Evolutionary conservation across 2,113 vertebrate species (phyloP), one percentile per base, ranked within the genome.

Genomic region (Noturus placidus): DNA sequence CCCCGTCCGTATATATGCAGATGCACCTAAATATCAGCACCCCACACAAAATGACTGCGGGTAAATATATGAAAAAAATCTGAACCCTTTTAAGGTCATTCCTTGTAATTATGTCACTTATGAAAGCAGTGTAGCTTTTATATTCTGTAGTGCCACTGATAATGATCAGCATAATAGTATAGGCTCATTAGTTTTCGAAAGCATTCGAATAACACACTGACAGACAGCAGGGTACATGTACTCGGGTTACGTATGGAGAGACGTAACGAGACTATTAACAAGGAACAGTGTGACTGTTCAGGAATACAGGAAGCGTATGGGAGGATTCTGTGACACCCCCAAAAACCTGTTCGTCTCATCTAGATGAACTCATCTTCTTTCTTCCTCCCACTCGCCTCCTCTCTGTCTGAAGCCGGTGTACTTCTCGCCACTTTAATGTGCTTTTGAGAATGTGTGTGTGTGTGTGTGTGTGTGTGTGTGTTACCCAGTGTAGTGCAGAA

Each of bases 401-500:
- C 30, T 63, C 10, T 42, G 35, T 67, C 56, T 59, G 33, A 54
- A 17, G 30, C 38, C 22, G 3, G 22, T 15, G 56, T 63, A 4
- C 61, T 35, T 30, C 57, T 63, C 42, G 86, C n/a, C 72, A 72
- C 79, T 76, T 79, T n/a, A 83, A 78, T 87, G 65, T 90, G 85
- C 90, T 91, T 86, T 81, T 54, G 46, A 88, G 67, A 27, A 22
- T 13, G 61, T 63, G 61, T 76, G 38, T 76, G 72, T 56, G 50
- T 79, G 52, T 79, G n/a, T 61, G 30, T 91, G 89, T 54, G 50
- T 30, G 17, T 56, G 52, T 56, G 52, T 59, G 30, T 57, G 56
- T 30, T 46, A 59, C 88, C 89, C 86, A 72, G 25, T 27, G 90
- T 89, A 87, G 22, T 74, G 67, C 50, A 35, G 65, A 50, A 82